Base-by-base conservation (phyloP, 64 coral and sea anemone genomes). In the Montipora foliosa region DNA sequence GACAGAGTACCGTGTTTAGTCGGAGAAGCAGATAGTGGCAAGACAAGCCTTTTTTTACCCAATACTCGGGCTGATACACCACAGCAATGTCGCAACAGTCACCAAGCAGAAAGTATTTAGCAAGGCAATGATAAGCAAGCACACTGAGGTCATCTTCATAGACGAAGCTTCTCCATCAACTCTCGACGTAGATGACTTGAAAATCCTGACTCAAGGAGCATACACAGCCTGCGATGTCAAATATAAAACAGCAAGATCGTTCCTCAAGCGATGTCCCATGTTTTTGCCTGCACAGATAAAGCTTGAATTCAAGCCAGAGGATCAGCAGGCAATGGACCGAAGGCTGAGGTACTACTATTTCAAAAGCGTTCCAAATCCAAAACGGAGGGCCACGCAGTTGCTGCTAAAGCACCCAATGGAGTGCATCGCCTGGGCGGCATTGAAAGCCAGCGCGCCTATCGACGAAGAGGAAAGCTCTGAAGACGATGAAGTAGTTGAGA, bases 21-120 rank as follows among this genome's bases (percentile, higher is more conserved):
- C 13, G 85, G 85, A n/a, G 85, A 75, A 22, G 13, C 85, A 7
- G 74, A 75, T 12, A 88, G 85, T 52, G 85, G 85, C n/a, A 88
- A 88, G 70, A 75, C 85, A 11, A 88, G 85, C 47, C 70, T 88
- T 48, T 88, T n/a, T n/a, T 75, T 37, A 57, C 9, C 68, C 85
- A 7, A 73, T 81, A 44, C 19, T 91, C 0, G 77, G 76, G 2
- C 16, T 91, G 14, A 70, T 91, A 19, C 76, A 81, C 10, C 77
- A 79, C 45, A 80, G 59, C 19, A 80, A 79, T 46, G 46, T 81
- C 0, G 89, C 89, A 6, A 91, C 76, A 2, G 25, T 90, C 5
- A 91, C 77, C 17, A 91, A 80, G 55, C 76, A 80, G 37, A 66
- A 68, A 46, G 55, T 58, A 14, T 90, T 90, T 16, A 90, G 70